Evolutionary conservation across 1,140 invertebrate genomes (phyloP), one percentile per base, ranked within the genome.

Genomic region (Macrocentrus cingulum): DNA sequence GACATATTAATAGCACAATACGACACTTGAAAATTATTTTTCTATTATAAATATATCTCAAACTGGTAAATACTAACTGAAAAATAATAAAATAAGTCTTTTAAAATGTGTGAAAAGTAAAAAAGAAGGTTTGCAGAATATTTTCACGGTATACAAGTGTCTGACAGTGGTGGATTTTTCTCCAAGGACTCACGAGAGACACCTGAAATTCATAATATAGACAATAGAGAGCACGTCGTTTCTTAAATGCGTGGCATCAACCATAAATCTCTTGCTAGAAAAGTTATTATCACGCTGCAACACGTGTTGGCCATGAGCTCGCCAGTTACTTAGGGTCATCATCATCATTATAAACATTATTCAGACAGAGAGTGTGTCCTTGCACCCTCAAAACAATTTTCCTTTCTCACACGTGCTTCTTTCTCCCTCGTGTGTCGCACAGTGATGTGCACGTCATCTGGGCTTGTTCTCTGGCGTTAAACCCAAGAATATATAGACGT

Each of bases 291-390:
- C 36, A n/a, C 8, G 15, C 20, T 46, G 44, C 44, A 46, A 46
- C 44, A 46, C 44, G 44, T 46, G 44, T 46, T 46, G 18, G 19
- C 44, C 44, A 46, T 46, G 44, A 46, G 44, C 44, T 46, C n/a
- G 3, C 18, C 2, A 46, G 44, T 46, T 22, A 19, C 25, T 46
- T 19, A 29, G 44, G 44, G 41, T 44, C 41, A 44, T 46, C 44
- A 46, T 46, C 44, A 46, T 46, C 19, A 46, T 22, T 46, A 46
- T 46, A 7, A 8, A 23, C 44, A 46, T 46, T 6, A 3, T 44
- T 44, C 41, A 44, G 13, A n/a, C 19, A 46, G 20, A 23, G 44
- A 19, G 44, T 9, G 4, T 29, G 25, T 29, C 25, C 9, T 29
- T 18, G 41, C 41, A 39, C 36, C 8, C 36, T 39, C 13, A 39